phyloP scores from a whole-genome alignment of 2,797 vertebrate genomes.

The Lacerta bilineata region DNA sequence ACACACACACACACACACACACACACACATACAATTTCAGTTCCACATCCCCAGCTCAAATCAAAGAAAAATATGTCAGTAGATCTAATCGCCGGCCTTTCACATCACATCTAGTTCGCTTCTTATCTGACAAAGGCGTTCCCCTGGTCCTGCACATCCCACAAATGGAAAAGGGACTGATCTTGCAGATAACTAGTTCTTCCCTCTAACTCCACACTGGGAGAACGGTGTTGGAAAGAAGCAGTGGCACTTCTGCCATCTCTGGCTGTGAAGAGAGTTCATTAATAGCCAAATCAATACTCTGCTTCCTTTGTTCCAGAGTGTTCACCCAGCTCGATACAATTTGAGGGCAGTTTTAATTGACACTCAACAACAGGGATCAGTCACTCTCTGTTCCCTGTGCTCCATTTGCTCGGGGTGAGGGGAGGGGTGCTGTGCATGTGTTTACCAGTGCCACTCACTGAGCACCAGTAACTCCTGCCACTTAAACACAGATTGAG shows the following conservation, averaged over 20 bases:
- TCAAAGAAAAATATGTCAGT: neutral
- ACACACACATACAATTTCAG: neutral
- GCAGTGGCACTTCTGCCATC: neutral
- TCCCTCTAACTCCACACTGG: neutral
- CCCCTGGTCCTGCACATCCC: neutral
- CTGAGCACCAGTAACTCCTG: neutral
- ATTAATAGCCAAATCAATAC: neutral
- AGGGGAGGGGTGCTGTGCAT: no score
- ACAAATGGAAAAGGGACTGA: neutral
- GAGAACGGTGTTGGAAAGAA: neutral
- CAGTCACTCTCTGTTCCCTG: neutral
- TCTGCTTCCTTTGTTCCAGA: fast-evolving
- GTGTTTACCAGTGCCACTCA: neutral
- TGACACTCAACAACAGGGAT: fast-evolving
- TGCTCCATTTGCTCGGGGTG: fast-evolving
- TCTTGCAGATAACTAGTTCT: neutral
- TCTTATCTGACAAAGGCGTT: no score
- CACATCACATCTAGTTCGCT: neutral
- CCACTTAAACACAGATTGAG: no score
- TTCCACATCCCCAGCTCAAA: neutral
- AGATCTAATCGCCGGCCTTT: neutral
- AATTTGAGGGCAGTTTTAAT: neutral
- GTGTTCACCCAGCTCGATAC: neutral
- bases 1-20: neutral
- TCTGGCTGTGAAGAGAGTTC: neutral